Base-by-base conservation (phyloP, 1,140 invertebrate genomes). In the Wasmannia auropunctata region DNA sequence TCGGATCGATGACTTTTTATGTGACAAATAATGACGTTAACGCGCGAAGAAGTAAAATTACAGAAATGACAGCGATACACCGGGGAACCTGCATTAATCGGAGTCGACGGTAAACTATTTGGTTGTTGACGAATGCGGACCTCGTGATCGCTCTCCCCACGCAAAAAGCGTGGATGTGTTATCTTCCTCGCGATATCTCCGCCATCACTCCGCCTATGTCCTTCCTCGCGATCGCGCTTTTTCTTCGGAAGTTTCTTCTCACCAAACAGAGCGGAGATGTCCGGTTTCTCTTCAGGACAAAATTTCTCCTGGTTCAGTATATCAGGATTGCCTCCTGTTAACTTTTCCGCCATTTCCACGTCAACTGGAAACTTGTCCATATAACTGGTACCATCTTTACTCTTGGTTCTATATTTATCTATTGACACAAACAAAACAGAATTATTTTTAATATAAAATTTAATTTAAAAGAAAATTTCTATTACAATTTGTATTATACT, bases 321-420 rank as follows among this genome's bases (percentile, higher is more conserved):
- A 69, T 96, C 95, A 16, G 96, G 96, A 93, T 97, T 95, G 37
- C 97, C 97, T 40, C 95, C 95, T 2, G 97, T 97, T 63, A 96
- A 94, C 63, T 95, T 96, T 93, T 98, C 97, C 5, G 97, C 97
- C 62, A 94, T 96, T 56, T 96, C 95, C 3, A 98, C 96, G 94
- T 97, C 97, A 63, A 96, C 95, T 0, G 97, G 97, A 94, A 98
- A 98, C 91, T 97, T 97, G 49, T 96, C 96, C 97, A 97, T 97
- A 80, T 96, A 96, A 70, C 88, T 94, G 22, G 92, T 90, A 37
- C 94, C 94, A 90, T 95, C 94, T 65, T 96, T 95, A 85, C 95
- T 95, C 92, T 96, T 97, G 3, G 95, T 95, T 90, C 97, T 94
- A 89, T 93, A 95, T 92, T 96, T 95, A 90, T 96, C 96, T 96